Evolutionary conservation across 1,140 invertebrate species (phyloP).

Genomic region (Saccostrea echinata): DNA sequence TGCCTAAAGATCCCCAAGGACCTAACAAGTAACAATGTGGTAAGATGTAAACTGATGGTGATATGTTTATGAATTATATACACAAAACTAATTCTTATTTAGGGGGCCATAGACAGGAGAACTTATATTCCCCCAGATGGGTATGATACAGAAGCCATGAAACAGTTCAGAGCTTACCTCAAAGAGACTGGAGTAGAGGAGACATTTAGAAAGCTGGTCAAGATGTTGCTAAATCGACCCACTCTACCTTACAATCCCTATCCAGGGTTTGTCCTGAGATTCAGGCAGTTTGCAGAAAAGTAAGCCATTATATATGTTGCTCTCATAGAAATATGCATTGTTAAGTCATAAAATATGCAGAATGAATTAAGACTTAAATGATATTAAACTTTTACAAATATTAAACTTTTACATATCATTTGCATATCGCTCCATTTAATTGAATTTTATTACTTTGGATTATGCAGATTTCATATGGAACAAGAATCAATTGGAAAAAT

Average conservation of each 20-base stretch:
- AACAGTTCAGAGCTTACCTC: conserved; percentile 64
- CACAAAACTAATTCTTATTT: neutral
- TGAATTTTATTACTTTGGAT: neutral
- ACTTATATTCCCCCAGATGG: conserved; percentile 59
- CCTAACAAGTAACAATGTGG: too few relatives aligned
- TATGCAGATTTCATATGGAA: conserved; percentile 66
- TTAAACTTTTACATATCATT: too few relatives aligned
- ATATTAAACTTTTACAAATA: neutral
- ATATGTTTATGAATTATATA: too few relatives aligned
- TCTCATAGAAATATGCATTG: neutral
- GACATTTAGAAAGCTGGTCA: conserved; percentile 62
- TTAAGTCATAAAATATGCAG: neutral
- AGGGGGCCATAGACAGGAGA: conserved; percentile 42
- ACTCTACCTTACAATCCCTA: conserved; percentile 73
- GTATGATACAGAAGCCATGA: conserved; percentile 55
- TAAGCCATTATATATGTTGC: conserved; percentile 45
- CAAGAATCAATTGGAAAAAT: conserved; percentile 60
- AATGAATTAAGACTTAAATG: neutral
- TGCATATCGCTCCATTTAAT: neutral
- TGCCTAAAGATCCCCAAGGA: too few relatives aligned
- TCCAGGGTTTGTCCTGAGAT: conserved; percentile 64
- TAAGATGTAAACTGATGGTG: too few relatives aligned
- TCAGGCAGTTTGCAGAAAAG: conserved; percentile 69
- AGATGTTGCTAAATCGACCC: conserved; percentile 61
- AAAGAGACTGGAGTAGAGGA: conserved; percentile 65